Base-by-base conservation (phyloP, 2,797 vertebrate species). In the Gadopsis marmoratus region DNA sequence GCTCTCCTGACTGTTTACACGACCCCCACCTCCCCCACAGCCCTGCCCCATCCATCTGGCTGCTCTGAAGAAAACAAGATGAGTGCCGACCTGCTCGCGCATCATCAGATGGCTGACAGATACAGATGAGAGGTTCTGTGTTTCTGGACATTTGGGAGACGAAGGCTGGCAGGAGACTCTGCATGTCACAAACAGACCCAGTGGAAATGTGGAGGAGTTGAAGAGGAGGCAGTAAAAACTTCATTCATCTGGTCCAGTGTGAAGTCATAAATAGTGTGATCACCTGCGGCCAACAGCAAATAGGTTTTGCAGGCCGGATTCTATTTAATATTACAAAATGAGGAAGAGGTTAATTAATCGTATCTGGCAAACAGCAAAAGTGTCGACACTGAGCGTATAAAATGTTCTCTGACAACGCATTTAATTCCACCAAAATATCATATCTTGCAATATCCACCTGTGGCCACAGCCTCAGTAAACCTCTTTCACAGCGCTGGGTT, bases 41-140 rank as follows among this genome's bases (percentile, higher is more conserved):
- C 56, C 31, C 62, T 29, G 39, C 78, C 71, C 69, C 60, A 55
- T 72, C 68, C 84, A 85, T 82, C 80, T 88, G 88, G 70, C 71
- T 29, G 17, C 3, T 71, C 68, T 59, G 21, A 82, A 71, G 48
- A 73, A 84, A 84, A 76, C 58, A 68, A 77, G 80, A 74, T 35
- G 35, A 2, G 4, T 37, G 33, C 29, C 9, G 35, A 66, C 5
- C 43, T n/a, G 69, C 65, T 78, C 55, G 35, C n/a, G 4, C 13
- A 17, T 61, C 50, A 48, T 56, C 21, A 23, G 45, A 50, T 5
- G 21, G 13, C 39, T 23, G 45, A 50, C 17, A 61, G 26, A 79
- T 12, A 45, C 4, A 72, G 23, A 74, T 45, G 53, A 23, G 45
- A 68, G 21, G 47, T 29, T 10, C 14, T 23, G 2, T 33, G 39